A percentile compares a stretch with the other conserved stretches of the same genome.
phyloP scores from a whole-genome alignment of 1,140 invertebrate genomes.

The Euwallacea fornicatus region DNA sequence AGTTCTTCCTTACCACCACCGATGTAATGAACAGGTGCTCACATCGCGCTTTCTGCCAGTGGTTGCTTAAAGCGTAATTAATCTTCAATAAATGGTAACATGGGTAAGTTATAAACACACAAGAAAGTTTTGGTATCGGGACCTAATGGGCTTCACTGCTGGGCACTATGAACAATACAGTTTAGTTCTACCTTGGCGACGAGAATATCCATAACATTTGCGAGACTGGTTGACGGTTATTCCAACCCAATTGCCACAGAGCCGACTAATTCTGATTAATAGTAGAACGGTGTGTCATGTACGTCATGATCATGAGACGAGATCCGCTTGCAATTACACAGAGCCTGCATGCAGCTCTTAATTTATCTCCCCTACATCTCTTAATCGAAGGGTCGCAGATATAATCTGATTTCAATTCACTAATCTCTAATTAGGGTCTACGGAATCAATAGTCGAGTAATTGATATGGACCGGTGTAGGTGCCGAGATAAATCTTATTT shows the following conservation, averaged over 20 bases:
- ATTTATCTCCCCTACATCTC: slow-evolving; percentile 1
- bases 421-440: neutral
- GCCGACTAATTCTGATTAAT: slow-evolving; percentile 33
- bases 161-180: too few species aligned
- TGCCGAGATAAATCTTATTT: too few species aligned
- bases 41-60: too few species aligned
- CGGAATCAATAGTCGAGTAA: too few species aligned
- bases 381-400: neutral
- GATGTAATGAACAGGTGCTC: too few species aligned
- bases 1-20: too few species aligned
- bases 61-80: too few species aligned
- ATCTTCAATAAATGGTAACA: too few species aligned
- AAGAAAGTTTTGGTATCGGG: too few species aligned
- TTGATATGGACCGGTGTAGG: too few species aligned
- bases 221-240: slow-evolving; percentile 24
- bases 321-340: slow-evolving; percentile 31
- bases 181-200: neutral
- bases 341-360: slow-evolving; percentile 23
- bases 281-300: neutral
- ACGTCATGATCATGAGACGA: slow-evolving; percentile 32
- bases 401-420: neutral
- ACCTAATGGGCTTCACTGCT: too few species aligned
- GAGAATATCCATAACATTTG: slow-evolving; percentile 21
- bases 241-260: slow-evolving; percentile 21
- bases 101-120: too few species aligned